These are phyloP conservation scores for Cirrhinus molitorella DNA, from an alignment of 2,797 vertebrate genomes.

Conservation along the genomic window DNA sequence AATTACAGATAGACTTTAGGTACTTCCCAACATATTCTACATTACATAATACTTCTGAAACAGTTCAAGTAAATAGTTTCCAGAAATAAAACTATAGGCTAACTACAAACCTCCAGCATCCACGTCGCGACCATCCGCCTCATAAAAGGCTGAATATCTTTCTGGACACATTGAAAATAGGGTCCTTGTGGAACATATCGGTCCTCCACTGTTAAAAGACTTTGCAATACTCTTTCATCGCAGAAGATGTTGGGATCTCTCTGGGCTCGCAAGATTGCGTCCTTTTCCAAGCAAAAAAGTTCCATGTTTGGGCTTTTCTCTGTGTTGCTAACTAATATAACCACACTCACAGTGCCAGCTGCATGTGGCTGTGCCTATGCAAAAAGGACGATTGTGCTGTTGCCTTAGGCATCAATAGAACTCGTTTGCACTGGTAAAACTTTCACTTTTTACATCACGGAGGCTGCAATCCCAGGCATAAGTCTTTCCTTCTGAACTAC, in stretches of 20 bases:
- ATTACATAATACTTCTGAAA: constrained; percentile 1
- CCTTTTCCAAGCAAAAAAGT: constrained; percentile 84
- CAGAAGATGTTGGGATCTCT: constrained; percentile 87
- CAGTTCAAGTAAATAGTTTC: neutral
- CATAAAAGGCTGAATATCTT: constrained; percentile 94
- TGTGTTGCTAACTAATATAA: constrained; percentile 59
- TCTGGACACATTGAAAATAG: constrained; percentile 93
- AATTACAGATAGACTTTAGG: neutral
- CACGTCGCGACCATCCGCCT: constrained; percentile 93
- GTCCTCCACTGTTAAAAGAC: constrained; percentile 91
- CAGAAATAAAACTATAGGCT: neutral
- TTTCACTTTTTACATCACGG: constrained; percentile 32
- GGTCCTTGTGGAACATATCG: constrained; percentile 89
- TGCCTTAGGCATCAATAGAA: constrained; percentile 74
- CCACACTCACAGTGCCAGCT: constrained; percentile 60
- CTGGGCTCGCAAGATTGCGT: constrained; percentile 84
- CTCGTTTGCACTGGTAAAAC: constrained; percentile 54
- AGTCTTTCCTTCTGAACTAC: constrained; percentile 27
- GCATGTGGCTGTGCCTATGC: constrained; percentile 57
- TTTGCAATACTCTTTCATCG: constrained; percentile 91
- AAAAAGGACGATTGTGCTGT: constrained; percentile 65
- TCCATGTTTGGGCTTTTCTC: constrained; percentile 73
- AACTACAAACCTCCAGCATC: constrained; percentile 94
- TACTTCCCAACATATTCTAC: neutral
- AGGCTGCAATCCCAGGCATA: neutral